Conservation (phyloP, 2,797 vertebrate genomes). For the Strix occidentalis region DNA sequence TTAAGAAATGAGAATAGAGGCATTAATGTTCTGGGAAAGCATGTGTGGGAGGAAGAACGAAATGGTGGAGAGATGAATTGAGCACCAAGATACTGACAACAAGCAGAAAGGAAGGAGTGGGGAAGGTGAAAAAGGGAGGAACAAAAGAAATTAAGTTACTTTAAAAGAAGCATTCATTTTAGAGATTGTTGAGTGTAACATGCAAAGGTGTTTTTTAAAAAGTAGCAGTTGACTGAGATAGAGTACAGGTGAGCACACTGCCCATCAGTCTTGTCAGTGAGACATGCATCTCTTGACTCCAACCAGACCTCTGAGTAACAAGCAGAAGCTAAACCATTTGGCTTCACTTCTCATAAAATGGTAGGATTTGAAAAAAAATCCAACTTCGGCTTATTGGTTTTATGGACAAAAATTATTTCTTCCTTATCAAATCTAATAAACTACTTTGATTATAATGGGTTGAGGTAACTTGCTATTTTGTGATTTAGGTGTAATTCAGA, state of each 20-base stretch:
- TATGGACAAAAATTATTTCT: neutral
- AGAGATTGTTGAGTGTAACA: neutral
- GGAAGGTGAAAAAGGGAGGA: neutral
- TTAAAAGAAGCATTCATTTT: neutral
- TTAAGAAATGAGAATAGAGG: neutral
- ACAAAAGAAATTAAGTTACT: neutral
- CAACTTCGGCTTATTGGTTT: neutral
- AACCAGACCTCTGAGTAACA: neutral
- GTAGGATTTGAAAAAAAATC: neutral
- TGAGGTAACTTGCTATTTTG: neutral
- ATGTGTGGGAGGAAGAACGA: rapidly evolving
- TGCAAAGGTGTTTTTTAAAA: neutral
- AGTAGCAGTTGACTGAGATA: neutral
- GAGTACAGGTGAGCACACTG: neutral
- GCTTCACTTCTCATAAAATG: neutral
- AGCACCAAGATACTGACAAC: neutral
- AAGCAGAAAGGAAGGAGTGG: neutral
- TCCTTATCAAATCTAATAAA: neutral
- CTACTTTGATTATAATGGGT: neutral
- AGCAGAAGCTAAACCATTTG: neutral
- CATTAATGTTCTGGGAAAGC: neutral
- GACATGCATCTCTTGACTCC: neutral
- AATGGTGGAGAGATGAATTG: neutral
- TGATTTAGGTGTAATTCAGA: neutral
- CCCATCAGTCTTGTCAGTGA: neutral